These are phyloP conservation scores for Rhinogobius similis DNA, from an alignment of 2,113 vertebrate genomes.

Conservation along the genomic window DNA sequence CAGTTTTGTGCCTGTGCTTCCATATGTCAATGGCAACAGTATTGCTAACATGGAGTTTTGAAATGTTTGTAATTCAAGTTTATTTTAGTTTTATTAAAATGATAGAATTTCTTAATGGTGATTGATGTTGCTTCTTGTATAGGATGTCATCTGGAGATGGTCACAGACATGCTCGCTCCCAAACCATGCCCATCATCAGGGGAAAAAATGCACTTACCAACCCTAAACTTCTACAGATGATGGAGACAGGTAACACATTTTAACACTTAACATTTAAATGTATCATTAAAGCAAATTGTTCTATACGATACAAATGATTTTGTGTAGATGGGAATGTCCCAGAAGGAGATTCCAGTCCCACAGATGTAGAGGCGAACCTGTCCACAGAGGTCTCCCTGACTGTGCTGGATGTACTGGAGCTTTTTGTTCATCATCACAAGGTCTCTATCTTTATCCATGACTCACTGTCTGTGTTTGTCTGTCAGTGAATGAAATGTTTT, in stretches of 20 bases:
- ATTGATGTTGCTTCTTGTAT: constrained; percentile 30
- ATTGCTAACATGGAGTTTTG: constrained; percentile 19
- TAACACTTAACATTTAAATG: constrained; percentile 20
- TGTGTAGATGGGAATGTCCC: constrained; percentile 79
- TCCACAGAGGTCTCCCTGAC: constrained; percentile 93
- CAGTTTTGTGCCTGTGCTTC: constrained; percentile 33
- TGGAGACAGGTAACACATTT: constrained; percentile 84
- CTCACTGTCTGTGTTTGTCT: neutral
- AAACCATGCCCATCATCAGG: constrained; percentile 95
- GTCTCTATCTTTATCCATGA: constrained; percentile 62
- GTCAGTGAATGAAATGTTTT: neutral
- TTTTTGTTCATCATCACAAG: constrained; percentile 93
- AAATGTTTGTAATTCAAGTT: neutral
- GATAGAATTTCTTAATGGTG: neutral
- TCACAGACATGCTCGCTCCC: constrained; percentile 92
- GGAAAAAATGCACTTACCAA: constrained; percentile 95
- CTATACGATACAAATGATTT: neutral
- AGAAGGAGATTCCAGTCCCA: constrained; percentile 90
- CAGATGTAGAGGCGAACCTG: constrained; percentile 91
- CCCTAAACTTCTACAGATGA: constrained; percentile 94
- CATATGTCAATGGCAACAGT: constrained; percentile 29
- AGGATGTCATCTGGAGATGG: constrained; percentile 92
- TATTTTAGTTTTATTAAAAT: neutral
- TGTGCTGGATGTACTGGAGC: constrained; percentile 89
- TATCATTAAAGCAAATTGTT: neutral